Percentiles rank a stretch among this genome's conserved stretches.
Conservation (phyloP, 2,113 vertebrate species). For the Donacobius atricapilla region DNA sequence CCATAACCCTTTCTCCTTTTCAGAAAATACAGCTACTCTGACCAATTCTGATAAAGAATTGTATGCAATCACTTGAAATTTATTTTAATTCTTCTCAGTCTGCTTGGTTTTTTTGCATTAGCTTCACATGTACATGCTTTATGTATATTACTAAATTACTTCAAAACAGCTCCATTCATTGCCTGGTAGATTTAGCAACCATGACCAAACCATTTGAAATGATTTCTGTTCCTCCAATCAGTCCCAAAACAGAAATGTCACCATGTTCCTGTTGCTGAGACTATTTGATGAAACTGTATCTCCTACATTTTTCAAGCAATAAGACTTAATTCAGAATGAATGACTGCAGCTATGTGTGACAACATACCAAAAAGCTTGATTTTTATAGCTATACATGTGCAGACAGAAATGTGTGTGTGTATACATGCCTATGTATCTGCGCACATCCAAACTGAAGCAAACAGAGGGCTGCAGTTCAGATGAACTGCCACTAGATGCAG, state of each 20-base stretch:
- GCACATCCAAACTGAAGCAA: neutral
- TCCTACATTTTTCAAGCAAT: neutral
- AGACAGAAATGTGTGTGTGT: neutral
- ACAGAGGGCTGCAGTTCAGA: neutral
- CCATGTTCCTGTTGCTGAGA: neutral
- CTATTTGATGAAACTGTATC: neutral
- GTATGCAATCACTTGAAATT: neutral
- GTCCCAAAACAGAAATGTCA: neutral
- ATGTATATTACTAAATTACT: neutral
- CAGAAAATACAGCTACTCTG: neutral
- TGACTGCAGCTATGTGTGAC: neutral
- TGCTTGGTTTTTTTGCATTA: neutral
- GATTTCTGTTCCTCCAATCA: neutral
- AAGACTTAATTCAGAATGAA: neutral
- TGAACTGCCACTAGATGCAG: slow-evolving; percentile 63
- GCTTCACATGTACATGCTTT: neutral
- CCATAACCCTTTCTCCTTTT: neutral
- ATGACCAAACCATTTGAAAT: neutral
- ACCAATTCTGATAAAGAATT: neutral
- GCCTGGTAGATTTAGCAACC: neutral
- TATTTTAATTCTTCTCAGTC: neutral
- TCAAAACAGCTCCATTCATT: neutral
- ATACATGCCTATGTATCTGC: neutral
- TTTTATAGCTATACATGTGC: neutral
- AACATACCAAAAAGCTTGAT: neutral